Percentiles rank a stretch among this genome's conserved stretches.
These are phyloP conservation scores for Motacilla alba DNA, from an alignment of 2,113 vertebrate species.

Conservation along the genomic window DNA sequence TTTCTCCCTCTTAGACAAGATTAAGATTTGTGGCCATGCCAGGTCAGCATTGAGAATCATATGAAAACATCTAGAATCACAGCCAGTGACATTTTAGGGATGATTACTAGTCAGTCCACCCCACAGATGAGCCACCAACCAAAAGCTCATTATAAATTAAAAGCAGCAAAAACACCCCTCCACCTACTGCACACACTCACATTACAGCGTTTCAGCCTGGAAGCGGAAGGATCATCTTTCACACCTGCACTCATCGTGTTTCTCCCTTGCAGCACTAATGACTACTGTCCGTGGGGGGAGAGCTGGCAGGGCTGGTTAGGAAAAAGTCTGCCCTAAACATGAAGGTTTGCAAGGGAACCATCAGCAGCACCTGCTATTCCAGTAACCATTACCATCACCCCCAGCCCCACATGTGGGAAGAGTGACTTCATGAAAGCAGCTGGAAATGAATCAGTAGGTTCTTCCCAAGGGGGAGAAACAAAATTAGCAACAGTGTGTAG, in stretches of 20 bases:
- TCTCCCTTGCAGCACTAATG: neutral
- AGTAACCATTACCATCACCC: neutral
- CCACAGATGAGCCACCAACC: neutral
- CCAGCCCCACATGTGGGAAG: neutral
- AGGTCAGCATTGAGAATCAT: neutral
- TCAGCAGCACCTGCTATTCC: neutral
- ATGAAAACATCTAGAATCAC: neutral
- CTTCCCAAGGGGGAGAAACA: neutral
- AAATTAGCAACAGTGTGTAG: neutral
- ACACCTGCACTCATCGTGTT: neutral
- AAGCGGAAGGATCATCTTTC: conserved; percentile 19
- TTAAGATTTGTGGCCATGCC: neutral
- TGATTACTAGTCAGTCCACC: neutral
- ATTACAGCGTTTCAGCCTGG: neutral
- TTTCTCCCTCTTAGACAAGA: neutral
- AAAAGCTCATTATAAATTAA: conserved; percentile 33
- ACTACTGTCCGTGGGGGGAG: neutral
- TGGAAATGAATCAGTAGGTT: neutral
- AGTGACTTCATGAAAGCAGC: neutral
- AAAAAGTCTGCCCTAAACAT: neutral
- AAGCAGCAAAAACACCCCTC: neutral
- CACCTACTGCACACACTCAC: neutral
- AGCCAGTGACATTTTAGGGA: neutral
- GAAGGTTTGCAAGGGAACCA: neutral
- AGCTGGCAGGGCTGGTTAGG: neutral